A percentile compares a stretch with the other conserved stretches of the same genome.
phyloP scores from a whole-genome alignment of 2,797 vertebrate species.

The Molossus molossus region DNA sequence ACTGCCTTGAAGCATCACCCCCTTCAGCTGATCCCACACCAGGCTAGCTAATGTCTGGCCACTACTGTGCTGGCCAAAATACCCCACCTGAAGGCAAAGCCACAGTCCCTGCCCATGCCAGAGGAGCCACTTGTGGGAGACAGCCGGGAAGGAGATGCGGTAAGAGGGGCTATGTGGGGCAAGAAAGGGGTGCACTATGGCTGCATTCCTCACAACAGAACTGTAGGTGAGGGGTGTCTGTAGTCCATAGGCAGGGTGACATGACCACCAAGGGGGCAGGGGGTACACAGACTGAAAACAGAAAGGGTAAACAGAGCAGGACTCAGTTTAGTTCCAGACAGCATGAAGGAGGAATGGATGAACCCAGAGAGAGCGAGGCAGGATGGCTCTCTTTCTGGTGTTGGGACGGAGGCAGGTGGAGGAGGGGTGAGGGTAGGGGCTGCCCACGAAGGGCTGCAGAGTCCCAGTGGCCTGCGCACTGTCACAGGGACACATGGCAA shows the following conservation, averaged over 20 bases:
- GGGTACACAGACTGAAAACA: neutral
- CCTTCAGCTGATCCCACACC: too few species aligned
- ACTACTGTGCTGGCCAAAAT: neutral
- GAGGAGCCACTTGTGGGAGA: neutral
- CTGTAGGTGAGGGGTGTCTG: rapidly evolving
- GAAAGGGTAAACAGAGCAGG: neutral
- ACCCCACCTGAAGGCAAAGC: neutral
- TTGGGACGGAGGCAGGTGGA: too few species aligned
- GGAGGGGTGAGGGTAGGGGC: neutral
- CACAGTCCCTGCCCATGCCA: rapidly evolving
- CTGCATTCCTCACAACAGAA: neutral
- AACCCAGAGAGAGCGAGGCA: neutral
- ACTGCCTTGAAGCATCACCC: neutral
- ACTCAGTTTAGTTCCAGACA: neutral
- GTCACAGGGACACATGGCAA: neutral
- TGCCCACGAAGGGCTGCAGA: rapidly evolving
- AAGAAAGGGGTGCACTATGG: neutral
- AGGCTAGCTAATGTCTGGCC: neutral
- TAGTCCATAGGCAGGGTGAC: neutral
- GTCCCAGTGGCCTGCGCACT: too few species aligned
- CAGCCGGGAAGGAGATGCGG: neutral
- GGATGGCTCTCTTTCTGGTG: rapidly evolving
- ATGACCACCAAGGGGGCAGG: neutral
- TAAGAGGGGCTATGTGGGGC: neutral
- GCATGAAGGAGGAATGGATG: neutral